Conservation (phyloP, 2,888 invertebrate genomes). For the Galeopsomyia nigrocyanea region DNA sequence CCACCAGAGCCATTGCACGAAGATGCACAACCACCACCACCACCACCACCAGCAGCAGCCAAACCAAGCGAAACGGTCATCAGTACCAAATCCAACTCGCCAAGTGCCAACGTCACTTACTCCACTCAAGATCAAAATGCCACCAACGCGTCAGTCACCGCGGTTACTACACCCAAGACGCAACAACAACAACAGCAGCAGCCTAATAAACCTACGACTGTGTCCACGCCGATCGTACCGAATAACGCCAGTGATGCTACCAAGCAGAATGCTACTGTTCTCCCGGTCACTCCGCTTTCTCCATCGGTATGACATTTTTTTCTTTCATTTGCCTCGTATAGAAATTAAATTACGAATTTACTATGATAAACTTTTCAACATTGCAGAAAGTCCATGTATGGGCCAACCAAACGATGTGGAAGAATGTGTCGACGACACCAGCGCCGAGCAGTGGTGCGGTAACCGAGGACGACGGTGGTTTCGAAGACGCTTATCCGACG, state of each 20-base stretch:
- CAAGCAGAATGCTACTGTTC: conserved; percentile 4
- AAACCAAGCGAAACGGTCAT: conserved; percentile 42
- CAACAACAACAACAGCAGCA: conserved; percentile 21
- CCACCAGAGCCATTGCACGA: neutral
- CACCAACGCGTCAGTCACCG: neutral
- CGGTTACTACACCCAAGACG: neutral
- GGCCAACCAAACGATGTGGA: conserved; percentile 57
- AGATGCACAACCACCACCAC: too few relatives aligned
- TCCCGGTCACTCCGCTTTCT: too few relatives aligned
- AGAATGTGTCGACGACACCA: conserved; percentile 50
- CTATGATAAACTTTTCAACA: neutral
- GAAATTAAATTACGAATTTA: too few relatives aligned
- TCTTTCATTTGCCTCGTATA: too few relatives aligned
- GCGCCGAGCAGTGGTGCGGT: neutral
- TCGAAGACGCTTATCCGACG: conserved; percentile 59
- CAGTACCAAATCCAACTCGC: conserved; percentile 44
- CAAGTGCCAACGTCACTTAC: conserved; percentile 53
- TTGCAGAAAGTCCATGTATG: conserved; percentile 48
- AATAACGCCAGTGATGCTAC: neutral
- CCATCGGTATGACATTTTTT: too few relatives aligned
- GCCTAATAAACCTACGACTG: conserved; percentile 33
- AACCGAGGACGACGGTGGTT: conserved; percentile 57
- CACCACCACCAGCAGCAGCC: neutral
- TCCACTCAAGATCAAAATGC: conserved; percentile 50
- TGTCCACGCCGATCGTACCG: conserved; percentile 53